These are phyloP conservation scores for Formica aserva DNA, from an alignment of 2,888 invertebrate species.

Conservation along the genomic window DNA sequence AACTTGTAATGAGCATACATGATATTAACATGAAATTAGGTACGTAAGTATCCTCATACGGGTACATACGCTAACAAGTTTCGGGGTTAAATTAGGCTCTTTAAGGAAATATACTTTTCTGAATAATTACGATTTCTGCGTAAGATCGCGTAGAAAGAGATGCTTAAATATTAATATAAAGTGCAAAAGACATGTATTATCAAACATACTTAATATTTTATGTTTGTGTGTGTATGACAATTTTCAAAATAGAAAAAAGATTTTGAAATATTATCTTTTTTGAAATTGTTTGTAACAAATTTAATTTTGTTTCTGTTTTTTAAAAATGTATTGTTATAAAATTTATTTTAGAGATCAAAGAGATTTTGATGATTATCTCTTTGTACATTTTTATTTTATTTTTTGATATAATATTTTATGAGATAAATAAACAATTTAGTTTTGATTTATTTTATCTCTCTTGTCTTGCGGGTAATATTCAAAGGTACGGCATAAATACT, in stretches of 20 bases:
- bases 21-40: constrained; percentile 13
- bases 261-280: background rate
- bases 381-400: background rate
- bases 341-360: background rate
- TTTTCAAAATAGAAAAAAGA: background rate
- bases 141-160: background rate
- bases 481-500: background rate
- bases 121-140: background rate
- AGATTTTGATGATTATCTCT: background rate
- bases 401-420: background rate
- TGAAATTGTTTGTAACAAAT: background rate
- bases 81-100: background rate
- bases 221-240: background rate
- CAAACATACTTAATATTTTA: background rate
- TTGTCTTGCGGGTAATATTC: background rate
- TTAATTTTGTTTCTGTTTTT: background rate
- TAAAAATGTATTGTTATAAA: background rate
- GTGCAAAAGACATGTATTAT: background rate
- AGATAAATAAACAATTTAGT: background rate
- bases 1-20: constrained; percentile 4
- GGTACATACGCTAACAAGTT: background rate
- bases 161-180: background rate
- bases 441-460: background rate
- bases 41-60: background rate
- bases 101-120: background rate